A percentile compares a stretch with the other conserved stretches of the same genome.
These are phyloP conservation scores for Mesembrinibis cayennensis DNA, from an alignment of 2,113 vertebrate species.

Conservation along the genomic window DNA sequence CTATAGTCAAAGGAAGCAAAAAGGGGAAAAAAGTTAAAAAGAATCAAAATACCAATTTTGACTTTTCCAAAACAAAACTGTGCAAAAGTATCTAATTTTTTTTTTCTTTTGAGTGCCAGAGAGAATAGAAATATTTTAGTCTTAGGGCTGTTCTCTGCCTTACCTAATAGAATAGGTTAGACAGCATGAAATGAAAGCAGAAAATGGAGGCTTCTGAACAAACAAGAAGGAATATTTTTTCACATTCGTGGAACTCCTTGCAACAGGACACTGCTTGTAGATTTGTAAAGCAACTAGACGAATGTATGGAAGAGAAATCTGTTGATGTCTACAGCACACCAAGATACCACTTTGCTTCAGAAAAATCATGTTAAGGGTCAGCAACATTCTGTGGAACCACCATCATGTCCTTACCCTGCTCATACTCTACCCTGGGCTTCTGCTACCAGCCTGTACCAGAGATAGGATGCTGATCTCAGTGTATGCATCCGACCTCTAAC, in stretches of 20 bases:
- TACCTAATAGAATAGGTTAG: background rate
- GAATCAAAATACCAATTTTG: background rate
- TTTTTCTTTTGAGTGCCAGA: background rate
- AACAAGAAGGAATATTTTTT: background rate
- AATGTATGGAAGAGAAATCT: background rate
- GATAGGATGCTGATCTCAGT: background rate
- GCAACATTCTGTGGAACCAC: background rate
- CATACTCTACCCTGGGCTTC: background rate
- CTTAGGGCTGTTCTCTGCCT: background rate
- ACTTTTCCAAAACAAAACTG: background rate
- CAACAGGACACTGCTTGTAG: background rate
- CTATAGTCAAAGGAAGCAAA: background rate
- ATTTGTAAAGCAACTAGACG: background rate
- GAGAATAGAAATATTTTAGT: background rate
- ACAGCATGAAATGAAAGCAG: background rate
- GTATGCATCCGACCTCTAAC: background rate
- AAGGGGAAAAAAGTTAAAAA: background rate
- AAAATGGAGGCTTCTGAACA: background rate
- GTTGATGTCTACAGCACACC: background rate
- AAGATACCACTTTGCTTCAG: background rate
- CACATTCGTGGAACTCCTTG: background rate
- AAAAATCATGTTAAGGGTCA: background rate
- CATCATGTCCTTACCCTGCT: background rate
- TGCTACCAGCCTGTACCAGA: background rate
- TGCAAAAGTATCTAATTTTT: background rate